Base-by-base conservation (phyloP, 2,888 invertebrate species). In the Drosophila subsilvestris region DNA sequence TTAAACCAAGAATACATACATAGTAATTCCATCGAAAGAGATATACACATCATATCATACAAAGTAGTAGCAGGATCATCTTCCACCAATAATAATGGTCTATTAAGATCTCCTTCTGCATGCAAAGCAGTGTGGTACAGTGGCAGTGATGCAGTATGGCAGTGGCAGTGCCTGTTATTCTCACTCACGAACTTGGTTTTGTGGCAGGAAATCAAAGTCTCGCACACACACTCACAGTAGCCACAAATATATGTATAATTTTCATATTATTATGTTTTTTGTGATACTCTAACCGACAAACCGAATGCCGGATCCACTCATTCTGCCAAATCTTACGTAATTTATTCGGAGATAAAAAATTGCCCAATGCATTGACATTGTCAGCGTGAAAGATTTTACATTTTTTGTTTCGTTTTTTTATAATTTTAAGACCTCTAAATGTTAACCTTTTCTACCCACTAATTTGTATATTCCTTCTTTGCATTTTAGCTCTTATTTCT, bases 171-270 rank as follows among this genome's bases (percentile, higher is more conserved):
- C 9, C 45, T 49, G 56, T 50, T 44, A 51, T 62, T 37, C 37
- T 37, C 37, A 57, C 80, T 69, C 75, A 79, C 79, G 67, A 77
- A 77, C 65, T 63, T 75, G 42, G 48, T 48, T 55, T 37, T 37
- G 37, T 37, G 37, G 62, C 63, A 69, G 63, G 56, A 63, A 63
- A 53, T 63, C 50, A 51, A 63, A 57, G 43, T 57, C 56, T 32
- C 22, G 17, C 57, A 55, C 63, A 61, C 43, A 66, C 50, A 45
- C n/a, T 37, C 37, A n/a, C 53, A 22, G n/a, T n/a, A 42, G 45
- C 53, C 71, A 65, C 72, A 71, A 71, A 71, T 71, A 71, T 71
- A 71, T 71, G 37, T 37, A 37, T 37, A 37, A 71, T 71, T 72
- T 72, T 72, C 72, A 72, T 72, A 72, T 58, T 54, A 37, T 37